phyloP scores from a whole-genome alignment of 35 echinoderm and acorn worm species.

The Apostichopus californicus region DNA sequence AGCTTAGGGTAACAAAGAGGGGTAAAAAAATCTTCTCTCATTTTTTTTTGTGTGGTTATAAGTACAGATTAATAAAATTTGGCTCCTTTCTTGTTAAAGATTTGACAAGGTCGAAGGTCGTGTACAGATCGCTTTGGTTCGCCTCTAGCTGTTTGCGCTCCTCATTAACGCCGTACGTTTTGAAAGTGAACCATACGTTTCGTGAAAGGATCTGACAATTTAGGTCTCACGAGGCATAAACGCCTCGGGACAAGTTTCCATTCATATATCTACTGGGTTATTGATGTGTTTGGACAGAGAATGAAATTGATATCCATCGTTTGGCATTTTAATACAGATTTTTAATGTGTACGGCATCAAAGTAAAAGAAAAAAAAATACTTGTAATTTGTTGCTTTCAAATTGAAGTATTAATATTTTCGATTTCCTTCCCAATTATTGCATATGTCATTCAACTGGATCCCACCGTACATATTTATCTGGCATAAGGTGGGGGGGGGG shows the following conservation, averaged over 20 bases:
- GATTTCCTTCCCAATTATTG: not conserved
- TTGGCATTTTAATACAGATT: not conserved
- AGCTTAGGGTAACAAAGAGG: not conserved
- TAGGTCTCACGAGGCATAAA: conserved; percentile 34
- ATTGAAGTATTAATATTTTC: not conserved
- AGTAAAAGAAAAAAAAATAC: not conserved
- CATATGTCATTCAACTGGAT: not conserved
- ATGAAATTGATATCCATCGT: conserved; percentile 23
- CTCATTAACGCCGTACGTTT: conserved; percentile 28
- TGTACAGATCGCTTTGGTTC: not conserved
- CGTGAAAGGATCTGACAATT: conserved; percentile 31
- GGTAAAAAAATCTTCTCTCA: not conserved
- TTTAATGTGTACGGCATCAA: not conserved
- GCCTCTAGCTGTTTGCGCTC: conserved; percentile 39
- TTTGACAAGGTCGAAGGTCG: conserved; percentile 48
- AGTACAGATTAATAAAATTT: not conserved
- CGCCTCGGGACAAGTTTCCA: conserved; percentile 20
- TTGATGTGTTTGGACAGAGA: conserved; percentile 27
- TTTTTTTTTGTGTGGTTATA: not conserved
- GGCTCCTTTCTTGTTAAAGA: conserved; percentile 26
- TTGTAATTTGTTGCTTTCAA: conserved; percentile 1
- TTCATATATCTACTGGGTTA: conserved; percentile 1
- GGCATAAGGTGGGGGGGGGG: too few relatives aligned
- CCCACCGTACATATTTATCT: not conserved
- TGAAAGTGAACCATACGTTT: conserved; percentile 24